A percentile compares a stretch with the other conserved stretches of the same genome.
Conservation (phyloP, 2,797 vertebrate species). For the Artibeus jamaicensis region DNA sequence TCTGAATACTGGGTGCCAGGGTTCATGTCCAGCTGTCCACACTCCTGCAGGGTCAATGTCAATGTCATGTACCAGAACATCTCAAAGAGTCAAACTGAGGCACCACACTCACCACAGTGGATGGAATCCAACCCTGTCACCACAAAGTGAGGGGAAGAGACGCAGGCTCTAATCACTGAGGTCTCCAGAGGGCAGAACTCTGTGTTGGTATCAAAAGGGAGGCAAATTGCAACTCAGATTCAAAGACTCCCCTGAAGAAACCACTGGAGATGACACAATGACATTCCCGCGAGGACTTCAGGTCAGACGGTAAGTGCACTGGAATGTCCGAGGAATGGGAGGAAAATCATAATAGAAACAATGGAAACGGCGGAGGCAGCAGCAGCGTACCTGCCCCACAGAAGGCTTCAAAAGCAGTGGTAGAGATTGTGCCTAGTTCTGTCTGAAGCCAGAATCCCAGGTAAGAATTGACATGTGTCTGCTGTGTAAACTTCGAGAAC, state of each 20-base stretch:
- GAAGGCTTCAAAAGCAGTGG: background rate
- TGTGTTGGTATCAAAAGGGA: background rate
- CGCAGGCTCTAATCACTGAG: background rate
- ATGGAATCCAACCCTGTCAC: background rate
- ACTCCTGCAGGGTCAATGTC: background rate
- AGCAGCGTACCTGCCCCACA: background rate
- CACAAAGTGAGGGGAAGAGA: background rate
- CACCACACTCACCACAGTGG: background rate
- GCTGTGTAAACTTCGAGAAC: background rate
- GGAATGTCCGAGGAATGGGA: background rate
- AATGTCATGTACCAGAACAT: no score
- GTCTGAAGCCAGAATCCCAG: background rate
- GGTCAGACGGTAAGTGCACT: background rate
- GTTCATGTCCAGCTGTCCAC: background rate
- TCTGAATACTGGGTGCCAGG: background rate
- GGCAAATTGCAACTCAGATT: background rate
- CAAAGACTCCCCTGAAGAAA: background rate
- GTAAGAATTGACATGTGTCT: background rate
- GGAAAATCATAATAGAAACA: background rate
- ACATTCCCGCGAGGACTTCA: no score
- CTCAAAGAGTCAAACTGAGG: background rate
- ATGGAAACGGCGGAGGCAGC: background rate
- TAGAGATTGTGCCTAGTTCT: background rate
- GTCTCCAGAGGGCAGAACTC: background rate
- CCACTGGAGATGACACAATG: no score